Base-by-base conservation (phyloP, 2,113 vertebrate species). In the Periophthalmus modestus region DNA sequence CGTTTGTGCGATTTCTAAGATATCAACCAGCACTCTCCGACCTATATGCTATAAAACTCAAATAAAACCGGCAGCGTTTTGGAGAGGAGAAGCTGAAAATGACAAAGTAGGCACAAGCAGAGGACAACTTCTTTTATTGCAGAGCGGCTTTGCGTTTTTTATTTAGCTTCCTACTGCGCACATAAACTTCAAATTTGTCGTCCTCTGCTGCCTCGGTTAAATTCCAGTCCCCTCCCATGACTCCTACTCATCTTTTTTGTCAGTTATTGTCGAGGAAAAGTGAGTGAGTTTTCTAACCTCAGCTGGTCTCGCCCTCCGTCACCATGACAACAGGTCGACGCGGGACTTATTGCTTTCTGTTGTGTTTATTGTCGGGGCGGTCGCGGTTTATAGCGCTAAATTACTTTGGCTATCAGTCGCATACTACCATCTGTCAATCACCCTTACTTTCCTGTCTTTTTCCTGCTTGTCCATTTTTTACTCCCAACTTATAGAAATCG, bases 381-480 rank as follows among this genome's bases (percentile, higher is more conserved):
- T 73, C 72, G 82, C n/a, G 28, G 1, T 75, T 74, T 3, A 46
- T 54, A 46, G 71, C 46, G 19, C 61, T 75, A 80, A 86, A 87
- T 89, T 73, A 87, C 88, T 75, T 83, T 52, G 68, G 54, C 81
- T 73, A 72, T 86, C 85, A 87, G 69, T 85, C 82, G 71, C 18
- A 34, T 69, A 71, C 59, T 28, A 34, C 36, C 74, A 73, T 68
- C 48, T 9, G 43, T 66, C 16, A 68, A 63, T 69, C 72, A 71
- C 36, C 66, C 46, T 72, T 34, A 9, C 9, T 57, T 68, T 68
- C 23, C 63, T 21, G 16, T 66, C 18, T 52, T 71, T 67, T 36
- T 54, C 62, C 28, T 36, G 9, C 5, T 67, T 59, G 39, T 36
- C 43, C 59, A 65, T 34, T 48, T 3, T 50, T 43, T 19, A 34